Base-by-base conservation (phyloP, 2,797 vertebrate genomes). In the Acridotheres tristis region DNA sequence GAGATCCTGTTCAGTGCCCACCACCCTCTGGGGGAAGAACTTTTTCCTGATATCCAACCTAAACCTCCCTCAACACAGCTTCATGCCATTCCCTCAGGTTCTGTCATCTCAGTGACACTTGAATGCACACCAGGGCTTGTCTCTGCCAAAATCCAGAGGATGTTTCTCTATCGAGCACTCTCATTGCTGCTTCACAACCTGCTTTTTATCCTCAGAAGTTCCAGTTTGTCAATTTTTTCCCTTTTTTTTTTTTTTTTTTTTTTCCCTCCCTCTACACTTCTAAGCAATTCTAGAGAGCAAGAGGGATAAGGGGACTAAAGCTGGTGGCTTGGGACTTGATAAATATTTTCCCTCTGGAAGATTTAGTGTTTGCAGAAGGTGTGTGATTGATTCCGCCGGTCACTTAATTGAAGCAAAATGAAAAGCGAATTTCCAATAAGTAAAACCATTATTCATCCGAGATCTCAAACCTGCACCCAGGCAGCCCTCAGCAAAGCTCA, bases 401-500 rank as follows among this genome's bases (percentile, higher is more conserved):
- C 96, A 93, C 95, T 97, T 98, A 98, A 98, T 97, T 98, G 98
- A 97, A 97, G 97, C 58, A 97, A 97, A 98, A 98, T 97, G 97
- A 97, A 98, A 97, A 97, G 96, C 51, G 96, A 97, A 96, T 97
- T 97, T 98, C 96, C 96, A 97, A 97, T 98, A 98, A 98, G 95
- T 92, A 45, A 92, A 96, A 94, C 92, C 97, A 97, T 97, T 96
- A 96, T 75, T 97, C 97, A 97, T 82, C 74, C 3, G 2, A 96
- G 93, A 86, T 96, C 90, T 80, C 74, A 81, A 91, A 85, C 82
- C 94, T n/a, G n/a, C 87, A 84, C 59, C 94, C 93, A 43, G 93
- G 85, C 87, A 97, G 86, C 93, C 95, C 94, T 95, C 90, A 85
- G 95, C 87, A 63, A 78, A 88, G 78, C 88, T 68, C 84, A 61